Conservation (phyloP, 2,113 vertebrate genomes). For the Alosa alosa region DNA sequence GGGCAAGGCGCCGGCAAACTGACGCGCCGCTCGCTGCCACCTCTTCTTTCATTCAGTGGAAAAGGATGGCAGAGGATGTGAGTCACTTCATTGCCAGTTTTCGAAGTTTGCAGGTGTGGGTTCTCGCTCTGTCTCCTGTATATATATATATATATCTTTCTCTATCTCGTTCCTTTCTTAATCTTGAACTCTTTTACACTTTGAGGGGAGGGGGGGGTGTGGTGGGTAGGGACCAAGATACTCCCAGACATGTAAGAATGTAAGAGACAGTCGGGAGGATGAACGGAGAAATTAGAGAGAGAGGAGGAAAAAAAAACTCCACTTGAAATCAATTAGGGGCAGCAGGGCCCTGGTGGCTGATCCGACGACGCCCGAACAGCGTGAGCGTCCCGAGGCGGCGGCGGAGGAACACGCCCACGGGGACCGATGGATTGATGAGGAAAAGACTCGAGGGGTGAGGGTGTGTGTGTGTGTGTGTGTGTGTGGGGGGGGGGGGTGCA, state of each 20-base stretch:
- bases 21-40: background rate
- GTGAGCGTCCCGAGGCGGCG: constrained; percentile 51
- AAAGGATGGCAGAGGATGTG: background rate
- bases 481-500: constrained; percentile 57
- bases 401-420: constrained; percentile 67
- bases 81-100: constrained; percentile 57
- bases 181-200: background rate
- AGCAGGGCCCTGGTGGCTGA: constrained; percentile 61
- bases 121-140: background rate
- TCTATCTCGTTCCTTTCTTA: background rate
- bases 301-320: constrained; percentile 20
- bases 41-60: background rate
- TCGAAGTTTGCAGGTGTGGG: constrained; percentile 43
- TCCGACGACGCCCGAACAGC: constrained; percentile 57
- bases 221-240: background rate
- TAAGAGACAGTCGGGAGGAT: constrained; percentile 32
- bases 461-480: background rate
- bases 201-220: background rate
- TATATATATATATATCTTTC: background rate
- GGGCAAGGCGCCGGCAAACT: constrained; percentile 60
- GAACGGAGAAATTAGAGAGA: background rate
- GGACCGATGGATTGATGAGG: constrained; percentile 71
- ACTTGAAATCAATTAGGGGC: constrained; percentile 72
- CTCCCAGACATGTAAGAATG: constrained; percentile 18
- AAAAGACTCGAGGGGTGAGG: constrained; percentile 62